Evolutionary conservation across 2,888 invertebrate species (phyloP).

Genomic region (Nephrotoma appendiculata): DNA sequence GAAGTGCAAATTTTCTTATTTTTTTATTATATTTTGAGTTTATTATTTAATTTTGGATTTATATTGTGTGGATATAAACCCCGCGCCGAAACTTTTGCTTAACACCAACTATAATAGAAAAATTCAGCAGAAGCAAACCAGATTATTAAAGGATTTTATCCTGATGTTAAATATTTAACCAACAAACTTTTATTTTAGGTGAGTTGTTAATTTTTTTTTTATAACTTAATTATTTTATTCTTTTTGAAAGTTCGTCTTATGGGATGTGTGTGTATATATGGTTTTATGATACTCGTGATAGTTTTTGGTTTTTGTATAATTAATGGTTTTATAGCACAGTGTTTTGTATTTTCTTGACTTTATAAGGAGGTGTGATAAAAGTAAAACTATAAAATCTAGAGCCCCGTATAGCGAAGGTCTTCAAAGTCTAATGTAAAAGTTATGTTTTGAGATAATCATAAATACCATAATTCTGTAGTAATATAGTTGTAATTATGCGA

Average conservation of each 20-base stretch:
- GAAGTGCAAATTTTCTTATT: background rate
- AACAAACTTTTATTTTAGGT: background rate
- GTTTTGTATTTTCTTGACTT: background rate
- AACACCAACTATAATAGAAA: background rate
- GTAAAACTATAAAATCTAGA: background rate
- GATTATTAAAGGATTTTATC: background rate
- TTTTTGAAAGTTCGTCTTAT: background rate
- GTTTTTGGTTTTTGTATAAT: background rate
- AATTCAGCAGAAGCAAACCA: background rate
- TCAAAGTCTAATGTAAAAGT: background rate
- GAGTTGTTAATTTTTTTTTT: background rate
- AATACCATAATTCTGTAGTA: too few relatives aligned
- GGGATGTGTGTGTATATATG: background rate
- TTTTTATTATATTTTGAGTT: background rate
- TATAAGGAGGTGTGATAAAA: background rate
- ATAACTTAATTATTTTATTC: background rate
- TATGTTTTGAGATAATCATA: background rate
- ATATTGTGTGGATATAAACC: background rate
- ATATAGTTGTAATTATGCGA: background rate
- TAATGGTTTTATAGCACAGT: background rate
- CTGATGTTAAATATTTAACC: background rate
- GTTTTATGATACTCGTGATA: background rate
- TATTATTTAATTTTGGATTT: background rate
- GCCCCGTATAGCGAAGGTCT: background rate
- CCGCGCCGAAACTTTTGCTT: background rate